A percentile compares a stretch with the other conserved stretches of the same genome.
These are phyloP conservation scores for Luidia sarsii DNA, from an alignment of 53 echinoderm and acorn worm genomes.

Conservation along the genomic window DNA sequence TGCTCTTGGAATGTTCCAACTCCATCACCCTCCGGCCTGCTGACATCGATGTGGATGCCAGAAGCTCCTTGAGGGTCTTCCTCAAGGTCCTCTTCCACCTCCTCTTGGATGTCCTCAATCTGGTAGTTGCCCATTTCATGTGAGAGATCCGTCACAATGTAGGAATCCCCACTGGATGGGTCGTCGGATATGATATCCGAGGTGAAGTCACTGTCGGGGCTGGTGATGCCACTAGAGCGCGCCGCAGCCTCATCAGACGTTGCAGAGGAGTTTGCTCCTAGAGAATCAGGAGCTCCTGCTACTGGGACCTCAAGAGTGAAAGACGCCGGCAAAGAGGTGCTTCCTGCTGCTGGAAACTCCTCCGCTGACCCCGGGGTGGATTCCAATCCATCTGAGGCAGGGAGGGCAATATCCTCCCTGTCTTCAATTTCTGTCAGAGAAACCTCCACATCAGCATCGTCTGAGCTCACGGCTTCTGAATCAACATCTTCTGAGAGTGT, in stretches of 20 bases:
- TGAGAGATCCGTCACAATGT: constrained; percentile 50
- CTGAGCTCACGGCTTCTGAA: not conserved
- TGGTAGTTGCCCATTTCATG: constrained; percentile 35
- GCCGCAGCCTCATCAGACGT: constrained; percentile 14
- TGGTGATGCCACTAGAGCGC: constrained; percentile 42
- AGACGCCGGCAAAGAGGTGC: not conserved
- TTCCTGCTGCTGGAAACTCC: not conserved
- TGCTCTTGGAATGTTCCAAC: constrained; percentile 1
- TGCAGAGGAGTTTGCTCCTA: constrained; percentile 1
- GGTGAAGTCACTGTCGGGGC: constrained; percentile 48
- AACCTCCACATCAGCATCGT: not conserved
- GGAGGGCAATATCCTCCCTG: not conserved
- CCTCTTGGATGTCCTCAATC: constrained; percentile 40
- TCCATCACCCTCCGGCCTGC: not conserved
- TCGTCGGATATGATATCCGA: constrained; percentile 41
- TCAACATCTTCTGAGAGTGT: not conserved
- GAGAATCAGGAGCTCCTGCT: not conserved
- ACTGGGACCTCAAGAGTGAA: constrained; percentile 19
- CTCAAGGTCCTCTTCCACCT: constrained; percentile 36
- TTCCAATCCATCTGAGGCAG: not conserved
- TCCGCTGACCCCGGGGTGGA: not conserved
- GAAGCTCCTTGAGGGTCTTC: constrained; percentile 1
- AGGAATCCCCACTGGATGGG: constrained; percentile 67
- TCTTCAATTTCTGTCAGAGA: not conserved
- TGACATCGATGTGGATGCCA: not conserved